Evolutionary conservation across 1,140 invertebrate species (phyloP).

Genomic region (Cydia fagiglandana): DNA sequence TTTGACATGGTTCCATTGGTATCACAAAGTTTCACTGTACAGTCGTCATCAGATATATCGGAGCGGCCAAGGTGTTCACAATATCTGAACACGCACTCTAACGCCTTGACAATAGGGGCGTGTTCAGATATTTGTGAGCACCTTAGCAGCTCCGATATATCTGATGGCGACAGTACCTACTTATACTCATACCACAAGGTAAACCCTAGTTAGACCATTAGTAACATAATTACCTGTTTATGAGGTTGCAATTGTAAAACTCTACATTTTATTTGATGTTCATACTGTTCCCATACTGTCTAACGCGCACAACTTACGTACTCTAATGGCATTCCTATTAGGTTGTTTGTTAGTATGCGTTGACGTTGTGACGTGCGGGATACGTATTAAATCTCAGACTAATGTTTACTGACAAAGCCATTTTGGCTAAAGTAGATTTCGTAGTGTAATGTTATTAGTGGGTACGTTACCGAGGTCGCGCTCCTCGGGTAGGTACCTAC

Average conservation of each 20-base stretch:
- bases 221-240: too few relatives aligned
- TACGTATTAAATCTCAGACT: conserved; percentile 32
- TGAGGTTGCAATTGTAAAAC: background rate
- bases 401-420: conserved; percentile 32
- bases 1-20: too few relatives aligned
- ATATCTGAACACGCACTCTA: too few relatives aligned
- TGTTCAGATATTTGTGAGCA: too few relatives aligned
- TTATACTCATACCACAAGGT: too few relatives aligned
- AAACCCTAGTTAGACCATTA: too few relatives aligned
- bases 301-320: conserved; percentile 23
- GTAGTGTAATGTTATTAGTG: conserved; percentile 32
- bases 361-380: conserved; percentile 26
- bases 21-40: too few relatives aligned
- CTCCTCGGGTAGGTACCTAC: background rate
- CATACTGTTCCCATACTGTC: background rate
- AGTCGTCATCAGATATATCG: too few relatives aligned
- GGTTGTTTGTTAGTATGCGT: conserved; percentile 31
- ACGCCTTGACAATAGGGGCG: too few relatives aligned
- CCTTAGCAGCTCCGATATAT: too few relatives aligned
- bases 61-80: too few relatives aligned
- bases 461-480: conserved; percentile 19
- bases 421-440: conserved; percentile 31
- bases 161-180: too few relatives aligned
- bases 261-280: background rate
- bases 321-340: conserved; percentile 31